Percentiles rank a stretch among this genome's conserved stretches.
phyloP scores from a whole-genome alignment of 1,140 invertebrate species.

The Eubasilissa regina region DNA sequence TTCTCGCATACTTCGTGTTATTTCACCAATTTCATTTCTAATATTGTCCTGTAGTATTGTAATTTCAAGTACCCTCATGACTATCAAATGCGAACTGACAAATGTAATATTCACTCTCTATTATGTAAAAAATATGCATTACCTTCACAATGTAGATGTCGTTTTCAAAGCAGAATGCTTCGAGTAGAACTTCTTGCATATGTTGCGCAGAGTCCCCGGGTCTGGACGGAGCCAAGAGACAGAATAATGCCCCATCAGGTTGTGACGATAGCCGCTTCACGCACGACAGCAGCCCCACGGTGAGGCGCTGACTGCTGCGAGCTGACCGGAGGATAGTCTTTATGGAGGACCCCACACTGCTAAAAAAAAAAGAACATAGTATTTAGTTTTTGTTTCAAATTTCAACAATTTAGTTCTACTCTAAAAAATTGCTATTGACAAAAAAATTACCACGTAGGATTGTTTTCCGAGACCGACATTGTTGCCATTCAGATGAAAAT shows the following conservation, averaged over 20 bases:
- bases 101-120: no score
- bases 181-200: conserved; percentile 80
- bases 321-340: conserved; percentile 74
- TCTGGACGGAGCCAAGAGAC: conserved; percentile 74
- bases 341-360: conserved; percentile 71
- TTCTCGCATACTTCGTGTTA: no score
- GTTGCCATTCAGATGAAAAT: no score
- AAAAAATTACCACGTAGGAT: no score
- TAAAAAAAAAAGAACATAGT: conserved; percentile 63
- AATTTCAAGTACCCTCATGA: no score
- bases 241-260: conserved; percentile 76
- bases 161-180: conserved; percentile 80
- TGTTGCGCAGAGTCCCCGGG: conserved; percentile 78
- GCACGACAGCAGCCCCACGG: conserved; percentile 75
- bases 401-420: no score
- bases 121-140: no score
- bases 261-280: conserved; percentile 76
- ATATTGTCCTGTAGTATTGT: no score
- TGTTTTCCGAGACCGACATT: not conserved
- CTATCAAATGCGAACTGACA: no score
- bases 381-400: not conserved
- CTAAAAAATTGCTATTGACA: no score
- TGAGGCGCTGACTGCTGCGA: conserved; percentile 74
- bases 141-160: conserved; percentile 80
- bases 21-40: no score